A percentile compares a stretch with the other conserved stretches of the same genome.
phyloP scores from a whole-genome alignment of 2,888 invertebrate genomes.

The Fragum whitleyi region DNA sequence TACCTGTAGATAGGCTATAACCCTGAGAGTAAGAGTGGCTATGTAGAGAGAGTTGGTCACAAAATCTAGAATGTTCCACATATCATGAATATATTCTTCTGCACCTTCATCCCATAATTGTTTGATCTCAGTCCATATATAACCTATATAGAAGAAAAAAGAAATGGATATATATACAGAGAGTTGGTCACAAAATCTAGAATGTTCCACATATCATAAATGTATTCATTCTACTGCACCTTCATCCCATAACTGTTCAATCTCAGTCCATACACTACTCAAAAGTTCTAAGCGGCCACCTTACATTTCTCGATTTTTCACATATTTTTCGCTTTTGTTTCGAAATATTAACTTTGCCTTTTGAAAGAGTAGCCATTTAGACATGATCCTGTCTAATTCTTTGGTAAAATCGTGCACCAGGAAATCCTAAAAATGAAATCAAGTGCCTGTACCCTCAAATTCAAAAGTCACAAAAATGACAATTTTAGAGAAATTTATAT shows the following conservation, averaged over 20 bases:
- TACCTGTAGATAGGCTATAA: slow-evolving; percentile 98
- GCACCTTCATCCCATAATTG: slow-evolving; percentile 99
- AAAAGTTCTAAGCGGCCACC: too few relatives aligned
- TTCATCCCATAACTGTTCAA: slow-evolving; percentile 99
- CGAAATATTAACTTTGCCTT: too few relatives aligned
- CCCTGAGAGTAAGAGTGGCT: slow-evolving; percentile 96
- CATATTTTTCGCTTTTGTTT: too few relatives aligned
- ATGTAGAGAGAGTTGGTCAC: slow-evolving; percentile 99
- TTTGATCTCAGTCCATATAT: slow-evolving; percentile 99
- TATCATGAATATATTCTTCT: slow-evolving; percentile 98
- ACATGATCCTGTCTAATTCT: too few relatives aligned
- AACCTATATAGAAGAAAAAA: slow-evolving; percentile 87
- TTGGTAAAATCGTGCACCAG: too few relatives aligned
- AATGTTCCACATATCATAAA: slow-evolving; percentile 99
- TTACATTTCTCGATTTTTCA: too few relatives aligned
- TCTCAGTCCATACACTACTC: slow-evolving; percentile 99
- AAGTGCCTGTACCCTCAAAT: too few relatives aligned
- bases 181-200: slow-evolving; percentile 99
- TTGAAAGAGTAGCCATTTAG: too few relatives aligned
- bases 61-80: slow-evolving; percentile 99
- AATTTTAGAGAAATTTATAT: too few relatives aligned
- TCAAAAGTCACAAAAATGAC: too few relatives aligned
- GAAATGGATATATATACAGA: slow-evolving; percentile 92
- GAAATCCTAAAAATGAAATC: too few relatives aligned
- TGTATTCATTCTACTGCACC: slow-evolving; percentile 96